Percentiles rank a stretch among this genome's conserved stretches.
Conservation (phyloP, 2,797 vertebrate genomes). For the Oreochromis mossambicus region DNA sequence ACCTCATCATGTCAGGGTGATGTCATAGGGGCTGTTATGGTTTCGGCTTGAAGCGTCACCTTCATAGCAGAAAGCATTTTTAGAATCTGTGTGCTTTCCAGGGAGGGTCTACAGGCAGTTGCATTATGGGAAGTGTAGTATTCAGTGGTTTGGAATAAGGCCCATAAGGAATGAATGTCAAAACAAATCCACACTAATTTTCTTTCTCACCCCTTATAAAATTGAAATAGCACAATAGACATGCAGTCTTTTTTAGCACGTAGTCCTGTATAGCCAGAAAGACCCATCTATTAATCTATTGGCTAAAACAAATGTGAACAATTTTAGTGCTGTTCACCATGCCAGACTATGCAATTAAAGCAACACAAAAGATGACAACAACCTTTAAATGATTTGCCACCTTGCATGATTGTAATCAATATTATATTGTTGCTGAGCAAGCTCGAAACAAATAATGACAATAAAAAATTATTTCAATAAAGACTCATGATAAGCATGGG, state of each 20-base stretch:
- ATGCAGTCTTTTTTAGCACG: not conserved
- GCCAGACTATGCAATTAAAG: not conserved
- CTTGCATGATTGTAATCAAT: not conserved
- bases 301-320: not conserved
- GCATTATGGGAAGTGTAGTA: not conserved
- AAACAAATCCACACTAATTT: not conserved
- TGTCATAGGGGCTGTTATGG: not conserved
- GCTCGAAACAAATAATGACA: not conserved
- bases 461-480: not conserved
- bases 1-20: not conserved
- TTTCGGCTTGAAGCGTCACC: not conserved
- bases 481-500: not conserved
- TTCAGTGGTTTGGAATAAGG: not conserved
- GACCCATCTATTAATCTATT: not conserved
- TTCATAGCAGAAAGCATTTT: not conserved
- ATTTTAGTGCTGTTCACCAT: not conserved
- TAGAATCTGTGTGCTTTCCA: not conserved
- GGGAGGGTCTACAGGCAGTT: not conserved
- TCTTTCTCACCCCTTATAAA: not conserved
- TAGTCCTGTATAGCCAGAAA: not conserved
- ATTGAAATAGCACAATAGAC: not conserved
- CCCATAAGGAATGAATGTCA: not conserved
- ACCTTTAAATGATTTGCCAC: not conserved
- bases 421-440: not conserved
- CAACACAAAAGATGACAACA: not conserved